Conservation (phyloP, 2,888 invertebrate species). For the Bedellia somnulentella region DNA sequence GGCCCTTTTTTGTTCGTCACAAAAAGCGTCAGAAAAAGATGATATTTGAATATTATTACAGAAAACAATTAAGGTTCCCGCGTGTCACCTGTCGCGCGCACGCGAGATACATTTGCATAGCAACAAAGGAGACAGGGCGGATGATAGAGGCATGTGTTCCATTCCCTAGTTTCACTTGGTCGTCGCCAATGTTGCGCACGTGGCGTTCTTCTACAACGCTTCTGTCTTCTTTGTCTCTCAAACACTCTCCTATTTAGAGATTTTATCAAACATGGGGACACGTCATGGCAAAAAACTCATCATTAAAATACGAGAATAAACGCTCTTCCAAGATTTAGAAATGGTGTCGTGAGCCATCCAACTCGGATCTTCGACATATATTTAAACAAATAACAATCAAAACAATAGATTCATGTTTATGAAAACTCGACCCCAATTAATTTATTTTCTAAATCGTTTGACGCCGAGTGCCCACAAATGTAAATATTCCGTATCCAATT, state of each 20-base stretch:
- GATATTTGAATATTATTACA: slow-evolving; percentile 59
- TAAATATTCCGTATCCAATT: neutral
- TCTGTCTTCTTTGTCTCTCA: slow-evolving; percentile 17
- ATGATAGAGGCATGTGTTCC: slow-evolving; percentile 6
- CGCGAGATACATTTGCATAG: slow-evolving; percentile 45
- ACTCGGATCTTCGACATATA: no score
- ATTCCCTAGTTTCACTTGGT: slow-evolving; percentile 7
- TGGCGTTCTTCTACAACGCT: no score
- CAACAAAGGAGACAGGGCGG: slow-evolving; percentile 28
- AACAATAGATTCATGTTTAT: neutral
- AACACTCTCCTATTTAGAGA: slow-evolving; percentile 17
- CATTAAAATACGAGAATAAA: no score
- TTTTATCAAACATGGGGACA: slow-evolving; percentile 18
- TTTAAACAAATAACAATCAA: no score
- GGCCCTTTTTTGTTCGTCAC: slow-evolving; percentile 27
- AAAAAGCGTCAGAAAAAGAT: slow-evolving; percentile 42
- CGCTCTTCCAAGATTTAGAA: no score
- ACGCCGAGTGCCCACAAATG: neutral
- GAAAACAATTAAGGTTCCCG: slow-evolving; percentile 59
- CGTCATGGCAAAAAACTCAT: no score
- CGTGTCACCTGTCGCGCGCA: slow-evolving; percentile 48
- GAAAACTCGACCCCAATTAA: no score
- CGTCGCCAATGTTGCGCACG: no score
- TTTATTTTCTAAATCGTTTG: no score
- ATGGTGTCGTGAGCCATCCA: no score